Evolutionary conservation across 2,113 vertebrate genomes (phyloP), one percentile per base, ranked within the genome.

Genomic region (Tenebrosternarchus preto): DNA sequence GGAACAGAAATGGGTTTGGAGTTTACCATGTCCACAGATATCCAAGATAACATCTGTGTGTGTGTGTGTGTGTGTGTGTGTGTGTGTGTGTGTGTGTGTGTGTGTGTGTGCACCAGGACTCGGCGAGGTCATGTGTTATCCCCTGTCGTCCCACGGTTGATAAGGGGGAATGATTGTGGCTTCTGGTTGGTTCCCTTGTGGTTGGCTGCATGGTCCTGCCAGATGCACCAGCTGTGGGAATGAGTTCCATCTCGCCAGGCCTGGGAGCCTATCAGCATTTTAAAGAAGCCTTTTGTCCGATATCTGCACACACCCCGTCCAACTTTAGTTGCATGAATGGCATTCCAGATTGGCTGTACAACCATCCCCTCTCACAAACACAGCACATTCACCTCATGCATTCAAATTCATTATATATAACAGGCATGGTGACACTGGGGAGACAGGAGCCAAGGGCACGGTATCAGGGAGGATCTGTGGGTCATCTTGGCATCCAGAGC

Each of bases 261-360:
- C 43, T 80, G 67, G 69, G 80, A 70, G 73, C 63, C 24, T 71
- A 81, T 86, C 82, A 82, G 82, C 74, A 66, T 84, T 85, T 86
- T 73, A 82, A 84, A 83, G 68, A 60, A 73, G 56, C 4, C 71
- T 56, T 77, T 82, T 82, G 82, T 86, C 66, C 63, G 56, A 70
- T 76, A 70, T 78, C 77, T 66, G 67, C 77, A 76, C 60, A n/a
- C 20, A 59, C 77, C 73, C 50, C 61, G 56, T 67, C 25, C 67
- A 67, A 56, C 81, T 86, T 80, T 79, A 84, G 82, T 82, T 77
- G 50, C 69, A 66, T 78, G 73, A 78, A 86, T 84, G 63, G 33
- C 46, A 43, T 86, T 80, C 63, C 68, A 78, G 33, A 63, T 60
- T 66, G 20, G 46, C 33, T 80, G 22, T 63, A 76, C 69, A 70